phyloP scores from a whole-genome alignment of 2,797 vertebrate species.

The Okamejei kenojei region DNA sequence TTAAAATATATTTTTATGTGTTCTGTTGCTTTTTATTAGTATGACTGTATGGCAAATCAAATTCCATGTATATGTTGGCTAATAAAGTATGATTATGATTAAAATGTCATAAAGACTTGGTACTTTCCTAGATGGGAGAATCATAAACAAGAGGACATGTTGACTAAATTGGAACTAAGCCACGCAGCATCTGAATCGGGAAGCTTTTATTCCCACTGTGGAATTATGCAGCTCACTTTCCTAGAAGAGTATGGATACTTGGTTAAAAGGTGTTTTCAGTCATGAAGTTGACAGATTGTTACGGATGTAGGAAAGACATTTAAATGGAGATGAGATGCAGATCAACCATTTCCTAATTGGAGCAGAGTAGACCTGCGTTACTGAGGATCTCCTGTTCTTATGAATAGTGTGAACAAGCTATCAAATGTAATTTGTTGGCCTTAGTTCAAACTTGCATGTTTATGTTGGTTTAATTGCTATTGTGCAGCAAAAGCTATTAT shows the following conservation, averaged over 20 bases:
- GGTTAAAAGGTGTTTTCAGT: not conserved
- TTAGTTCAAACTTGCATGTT: not conserved
- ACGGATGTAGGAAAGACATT: not conserved
- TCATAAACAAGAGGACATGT: not conserved
- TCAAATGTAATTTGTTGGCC: not conserved
- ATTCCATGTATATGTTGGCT: no score
- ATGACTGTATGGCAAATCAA: no score
- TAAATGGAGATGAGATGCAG: not conserved
- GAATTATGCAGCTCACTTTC: not conserved
- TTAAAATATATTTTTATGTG: no score
- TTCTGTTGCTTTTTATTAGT: no score
- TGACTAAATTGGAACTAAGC: not conserved
- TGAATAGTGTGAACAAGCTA: not conserved
- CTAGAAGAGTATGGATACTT: not conserved
- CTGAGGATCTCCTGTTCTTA: not conserved
- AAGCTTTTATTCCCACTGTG: not conserved
- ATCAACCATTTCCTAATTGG: not conserved
- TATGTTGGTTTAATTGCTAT: constrained; percentile 5
- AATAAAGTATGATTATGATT: not conserved
- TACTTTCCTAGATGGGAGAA: not conserved
- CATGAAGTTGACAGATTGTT: not conserved
- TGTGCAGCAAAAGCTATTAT: constrained; percentile 7
- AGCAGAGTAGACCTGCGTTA: not conserved
- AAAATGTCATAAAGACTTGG: not conserved
- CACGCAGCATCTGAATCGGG: not conserved